These are phyloP conservation scores for Dinomys branickii DNA, from an alignment of 2,113 vertebrate genomes.

Conservation along the genomic window DNA sequence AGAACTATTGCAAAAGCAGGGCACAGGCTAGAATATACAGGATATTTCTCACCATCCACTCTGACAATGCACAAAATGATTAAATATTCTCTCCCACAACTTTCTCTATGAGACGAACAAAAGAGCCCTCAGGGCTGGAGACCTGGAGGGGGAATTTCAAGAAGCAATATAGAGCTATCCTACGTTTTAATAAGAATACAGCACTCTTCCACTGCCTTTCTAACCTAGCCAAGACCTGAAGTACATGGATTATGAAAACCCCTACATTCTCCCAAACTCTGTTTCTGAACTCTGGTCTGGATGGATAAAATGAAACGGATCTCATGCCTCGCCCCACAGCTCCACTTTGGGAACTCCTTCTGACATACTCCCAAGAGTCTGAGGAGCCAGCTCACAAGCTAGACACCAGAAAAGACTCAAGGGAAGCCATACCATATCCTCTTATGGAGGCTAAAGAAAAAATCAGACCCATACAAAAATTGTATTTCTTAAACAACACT, in stretches of 20 bases:
- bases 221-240: slow-evolving; percentile 33
- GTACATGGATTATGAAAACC: slow-evolving; percentile 17
- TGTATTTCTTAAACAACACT: background rate
- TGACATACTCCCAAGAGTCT: background rate
- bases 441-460: background rate
- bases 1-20: slow-evolving; percentile 22
- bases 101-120: slow-evolving; percentile 63
- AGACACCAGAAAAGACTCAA: background rate
- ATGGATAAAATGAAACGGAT: slow-evolving; percentile 33
- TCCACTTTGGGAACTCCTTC: background rate
- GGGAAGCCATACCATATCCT: background rate
- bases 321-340: background rate
- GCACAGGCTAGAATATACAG: slow-evolving; percentile 23
- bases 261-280: slow-evolving; percentile 8
- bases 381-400: background rate
- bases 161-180: slow-evolving; percentile 62
- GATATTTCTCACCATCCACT: slow-evolving; percentile 53
- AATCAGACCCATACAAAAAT: background rate
- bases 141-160: slow-evolving; percentile 66
- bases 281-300: slow-evolving; percentile 41
- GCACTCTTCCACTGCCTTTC: slow-evolving; percentile 1
- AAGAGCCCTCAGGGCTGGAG: slow-evolving; percentile 63
- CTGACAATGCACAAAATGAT: slow-evolving; percentile 62
- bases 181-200: slow-evolving; percentile 69
- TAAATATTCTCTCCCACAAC: slow-evolving; percentile 59